Evolutionary conservation across 2,113 vertebrate species (phyloP).

Genomic region (Oreochromis tanganicae): DNA sequence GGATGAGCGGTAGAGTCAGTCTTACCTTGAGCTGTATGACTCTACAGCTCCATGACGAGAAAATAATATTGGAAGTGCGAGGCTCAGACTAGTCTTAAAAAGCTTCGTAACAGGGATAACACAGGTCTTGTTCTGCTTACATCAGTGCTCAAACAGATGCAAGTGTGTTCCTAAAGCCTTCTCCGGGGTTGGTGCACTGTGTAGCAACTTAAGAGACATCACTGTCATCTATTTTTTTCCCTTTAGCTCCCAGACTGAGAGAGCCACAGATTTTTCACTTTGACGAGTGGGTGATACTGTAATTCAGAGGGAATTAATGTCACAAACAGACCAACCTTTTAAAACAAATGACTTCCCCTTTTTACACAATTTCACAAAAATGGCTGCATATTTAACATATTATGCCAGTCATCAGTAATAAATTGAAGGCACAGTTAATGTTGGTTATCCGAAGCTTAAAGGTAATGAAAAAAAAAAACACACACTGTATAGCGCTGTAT

Average conservation of each 20-base stretch:
- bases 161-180: neutral
- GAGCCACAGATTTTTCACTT: neutral
- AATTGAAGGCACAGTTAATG: neutral
- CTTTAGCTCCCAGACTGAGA: neutral
- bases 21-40: neutral
- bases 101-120: neutral
- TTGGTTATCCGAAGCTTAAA: neutral
- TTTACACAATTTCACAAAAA: neutral
- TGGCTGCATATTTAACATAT: neutral
- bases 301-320: neutral
- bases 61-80: neutral
- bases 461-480: neutral
- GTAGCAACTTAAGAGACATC: neutral
- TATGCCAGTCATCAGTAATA: neutral
- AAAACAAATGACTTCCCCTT: neutral
- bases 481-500: neutral
- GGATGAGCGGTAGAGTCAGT: neutral
- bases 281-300: neutral
- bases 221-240: neutral
- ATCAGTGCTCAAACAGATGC: neutral
- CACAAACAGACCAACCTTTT: neutral
- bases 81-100: neutral
- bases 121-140: neutral
- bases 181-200: neutral
- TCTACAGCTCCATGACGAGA: neutral